Conservation (phyloP, 1,140 invertebrate species). For the Rhyzopertha dominica region DNA sequence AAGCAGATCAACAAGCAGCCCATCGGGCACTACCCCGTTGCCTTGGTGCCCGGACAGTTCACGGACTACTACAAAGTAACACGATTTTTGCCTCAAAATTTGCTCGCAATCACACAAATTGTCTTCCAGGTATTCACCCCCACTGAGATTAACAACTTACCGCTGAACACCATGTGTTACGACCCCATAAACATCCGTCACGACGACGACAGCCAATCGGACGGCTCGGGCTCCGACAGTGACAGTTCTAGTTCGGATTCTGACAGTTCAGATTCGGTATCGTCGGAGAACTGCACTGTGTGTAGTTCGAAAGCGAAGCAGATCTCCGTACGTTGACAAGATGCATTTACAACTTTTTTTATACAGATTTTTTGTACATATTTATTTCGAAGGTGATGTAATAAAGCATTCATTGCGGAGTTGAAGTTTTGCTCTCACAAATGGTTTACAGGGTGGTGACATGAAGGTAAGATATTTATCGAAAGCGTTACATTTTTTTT, state of each 20-base stretch:
- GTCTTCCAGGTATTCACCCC: conserved; percentile 54
- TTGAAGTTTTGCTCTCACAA: no score
- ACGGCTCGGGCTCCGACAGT: conserved; percentile 53
- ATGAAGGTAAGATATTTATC: no score
- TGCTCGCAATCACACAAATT: conserved; percentile 3
- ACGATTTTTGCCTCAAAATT: conserved; percentile 9
- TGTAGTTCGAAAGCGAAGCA: conserved; percentile 20
- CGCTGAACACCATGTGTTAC: conserved; percentile 84
- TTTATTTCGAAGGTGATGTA: no score
- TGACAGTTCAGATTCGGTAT: conserved; percentile 42
- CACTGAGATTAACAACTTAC: conserved; percentile 73
- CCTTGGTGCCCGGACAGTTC: conserved; percentile 90
- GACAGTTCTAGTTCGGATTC: conserved; percentile 41
- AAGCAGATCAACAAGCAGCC: conserved; percentile 46
- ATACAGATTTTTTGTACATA: conserved; percentile 5
- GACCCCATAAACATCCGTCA: conserved; percentile 52
- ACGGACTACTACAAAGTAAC: conserved; percentile 76
- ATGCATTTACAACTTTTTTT: no score
- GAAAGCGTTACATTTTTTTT: no score
- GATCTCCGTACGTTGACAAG: background rate
- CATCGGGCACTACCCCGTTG: conserved; percentile 79
- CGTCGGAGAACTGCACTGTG: conserved; percentile 54
- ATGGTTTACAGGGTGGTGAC: no score
- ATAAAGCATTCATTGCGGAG: no score
- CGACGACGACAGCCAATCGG: conserved; percentile 50